Evolutionary conservation across 1,140 invertebrate species (phyloP), one percentile per base, ranked within the genome.

Genomic region (Halyomorpha halys): DNA sequence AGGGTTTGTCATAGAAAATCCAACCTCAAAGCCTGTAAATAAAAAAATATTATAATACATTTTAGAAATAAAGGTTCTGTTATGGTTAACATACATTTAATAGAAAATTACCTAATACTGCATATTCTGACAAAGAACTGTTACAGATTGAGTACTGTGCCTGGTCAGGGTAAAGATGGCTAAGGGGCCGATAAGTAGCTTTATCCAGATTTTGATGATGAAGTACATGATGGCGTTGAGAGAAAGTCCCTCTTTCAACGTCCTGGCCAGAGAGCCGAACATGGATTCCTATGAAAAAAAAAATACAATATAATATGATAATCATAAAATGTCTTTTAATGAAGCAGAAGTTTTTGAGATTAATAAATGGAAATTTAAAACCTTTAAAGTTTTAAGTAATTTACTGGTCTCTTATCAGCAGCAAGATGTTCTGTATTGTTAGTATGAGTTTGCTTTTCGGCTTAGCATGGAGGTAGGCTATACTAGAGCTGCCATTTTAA

Each of bases 1-100:
- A 0, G 97, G 97, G 78, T 98, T 97, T 18, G 94, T 96, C 86
- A 98, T 93, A 0, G 94, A 97, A 77, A 96, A 99, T 44, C 96
- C 96, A 14, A 97, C 80, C 78, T 98, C 96, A 76, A 98, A 98
- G 47, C 93, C 90, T 83, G 69, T 8, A 68, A 67, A 51, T 27
- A n/a, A 53, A 6, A 39, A 44, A 44, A 30, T 16, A 34, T 18
- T 44, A 8, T 11, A 39, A 13, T 13, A 39, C 6, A 39, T 39
- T 11, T 11, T 8, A 53, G 16, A 25, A n/a, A 53, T 4, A 53
- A 21, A 8, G 8, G 49, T 53, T 53, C 5, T 8, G 8, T 11
- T 8, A 21, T 53, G 18, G 8, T 15, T 49, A 9, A 21, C 5
- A 53, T 53, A 13, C 5, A 21, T 4, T 49, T 3, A 49, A 4